Evolutionary conservation across 2,888 invertebrate species (phyloP).

Genomic region (Lasioglossum morio): DNA sequence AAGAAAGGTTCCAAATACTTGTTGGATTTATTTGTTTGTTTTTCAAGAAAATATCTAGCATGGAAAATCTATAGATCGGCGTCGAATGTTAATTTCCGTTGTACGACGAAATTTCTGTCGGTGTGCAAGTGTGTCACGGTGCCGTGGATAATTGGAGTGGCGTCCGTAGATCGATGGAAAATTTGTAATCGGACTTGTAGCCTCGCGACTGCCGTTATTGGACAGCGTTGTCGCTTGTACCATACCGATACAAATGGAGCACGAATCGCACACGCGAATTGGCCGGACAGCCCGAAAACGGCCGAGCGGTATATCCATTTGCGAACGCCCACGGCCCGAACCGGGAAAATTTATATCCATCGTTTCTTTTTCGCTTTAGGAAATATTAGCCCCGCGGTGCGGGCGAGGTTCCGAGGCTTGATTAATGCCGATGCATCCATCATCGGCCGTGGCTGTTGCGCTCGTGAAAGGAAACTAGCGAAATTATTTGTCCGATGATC

Average conservation of each 20-base stretch:
- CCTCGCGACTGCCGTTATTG: constrained; percentile 39
- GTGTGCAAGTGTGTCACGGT: background rate
- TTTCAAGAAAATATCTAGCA: no score
- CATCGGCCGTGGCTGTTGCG: constrained; percentile 15
- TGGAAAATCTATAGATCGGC: no score
- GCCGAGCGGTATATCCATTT: constrained; percentile 41
- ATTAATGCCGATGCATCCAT: constrained; percentile 33
- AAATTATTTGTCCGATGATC: constrained; percentile 24
- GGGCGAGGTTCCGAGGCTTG: constrained; percentile 23
- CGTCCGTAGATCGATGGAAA: constrained; percentile 33
- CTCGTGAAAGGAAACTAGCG: constrained; percentile 19
- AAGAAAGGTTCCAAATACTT: no score
- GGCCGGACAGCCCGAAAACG: constrained; percentile 43
- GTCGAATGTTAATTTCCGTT: background rate
- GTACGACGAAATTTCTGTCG: background rate
- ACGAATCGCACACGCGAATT: constrained; percentile 48
- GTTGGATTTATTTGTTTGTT: no score
- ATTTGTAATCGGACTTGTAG: constrained; percentile 44
- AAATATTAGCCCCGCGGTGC: constrained; percentile 35
- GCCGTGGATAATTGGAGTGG: constrained; percentile 24
- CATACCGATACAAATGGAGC: constrained; percentile 46
- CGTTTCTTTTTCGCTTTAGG: constrained; percentile 49
- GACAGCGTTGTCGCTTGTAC: background rate
- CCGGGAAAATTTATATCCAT: constrained; percentile 50
- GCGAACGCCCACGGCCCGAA: constrained; percentile 31